Base-by-base conservation (phyloP, 2,888 invertebrate genomes). In the Tipula unca region DNA sequence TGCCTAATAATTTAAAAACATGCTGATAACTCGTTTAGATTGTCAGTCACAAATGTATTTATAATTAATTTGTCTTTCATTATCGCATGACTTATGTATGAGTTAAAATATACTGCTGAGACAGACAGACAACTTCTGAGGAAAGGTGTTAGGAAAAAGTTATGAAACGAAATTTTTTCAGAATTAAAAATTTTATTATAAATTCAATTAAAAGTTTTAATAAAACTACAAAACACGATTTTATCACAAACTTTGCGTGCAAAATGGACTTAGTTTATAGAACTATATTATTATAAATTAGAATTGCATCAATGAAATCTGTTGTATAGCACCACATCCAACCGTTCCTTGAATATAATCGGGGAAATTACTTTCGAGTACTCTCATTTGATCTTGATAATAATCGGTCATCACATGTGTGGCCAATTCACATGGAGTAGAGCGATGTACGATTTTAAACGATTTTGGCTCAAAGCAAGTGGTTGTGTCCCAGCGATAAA, bases 331-430 rank as follows among this genome's bases (percentile, higher is more conserved):
- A 1, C 93, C 93, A 88, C 93, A 93, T 29, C 94, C 94, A 54
- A 93, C 92, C 25, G 92, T 93, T 87, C 92, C 92, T 87, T 92
- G 92, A 89, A 94, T 92, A 88, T 91, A 94, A 90, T 94, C 94
- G 0, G 92, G 93, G 89, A 94, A 94, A 89, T 94, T 94, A 87
- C 93, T 93, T 88, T 94, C 93, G 86, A 94, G 88, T 0, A 93
- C 92, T 85, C 94, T 90, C 92, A 94, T 93, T 85, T 92, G 90
- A 84, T 92, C 91, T 83, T 92, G 91, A 87, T 91, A 92, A 88
- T 92, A 92, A 88, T 93, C 94, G 10, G 93, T 91, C 48, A 93
- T 89, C 0, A 92, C 93, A 87, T 93, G 93, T 13, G 94, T 94
- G 17, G 93, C 92, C 88, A 94, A 88, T 86, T 91, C 91, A 87